Conservation (phyloP, 2,888 invertebrate species). For the Athalia cordata region DNA sequence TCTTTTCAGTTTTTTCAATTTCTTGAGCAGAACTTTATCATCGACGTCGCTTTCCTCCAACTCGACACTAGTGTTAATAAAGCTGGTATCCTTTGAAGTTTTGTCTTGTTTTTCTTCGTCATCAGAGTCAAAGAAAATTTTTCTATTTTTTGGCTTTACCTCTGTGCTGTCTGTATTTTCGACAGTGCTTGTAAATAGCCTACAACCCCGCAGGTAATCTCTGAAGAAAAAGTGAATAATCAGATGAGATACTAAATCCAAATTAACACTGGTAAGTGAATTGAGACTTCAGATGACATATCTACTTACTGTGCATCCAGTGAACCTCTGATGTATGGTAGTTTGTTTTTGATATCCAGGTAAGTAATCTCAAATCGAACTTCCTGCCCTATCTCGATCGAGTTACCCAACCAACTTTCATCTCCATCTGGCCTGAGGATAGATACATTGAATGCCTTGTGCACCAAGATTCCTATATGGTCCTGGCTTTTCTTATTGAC, state of each 20-base stretch:
- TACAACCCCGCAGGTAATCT: constrained; percentile 59
- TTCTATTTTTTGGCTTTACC: constrained; percentile 40
- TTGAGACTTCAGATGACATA: constrained; percentile 2
- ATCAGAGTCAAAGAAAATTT: constrained; percentile 44
- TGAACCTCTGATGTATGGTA: constrained; percentile 81
- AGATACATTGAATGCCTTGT: constrained; percentile 83
- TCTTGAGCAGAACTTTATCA: constrained; percentile 22
- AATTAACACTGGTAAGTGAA: background rate
- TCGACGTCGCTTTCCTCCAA: constrained; percentile 43
- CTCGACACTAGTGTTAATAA: constrained; percentile 1
- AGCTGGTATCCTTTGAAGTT: background rate
- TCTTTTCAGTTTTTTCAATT: constrained; percentile 23
- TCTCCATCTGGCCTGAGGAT: constrained; percentile 76
- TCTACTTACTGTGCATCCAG: constrained; percentile 74
- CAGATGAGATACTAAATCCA: constrained; percentile 5
- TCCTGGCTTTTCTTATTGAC: constrained; percentile 81
- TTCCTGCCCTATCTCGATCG: constrained; percentile 78
- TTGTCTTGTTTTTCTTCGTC: constrained; percentile 12
- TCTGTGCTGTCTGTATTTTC: background rate
- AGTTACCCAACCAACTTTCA: constrained; percentile 77
- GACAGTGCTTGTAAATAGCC: constrained; percentile 31
- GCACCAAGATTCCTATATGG: constrained; percentile 82
- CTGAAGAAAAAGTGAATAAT: constrained; percentile 50
- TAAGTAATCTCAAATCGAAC: constrained; percentile 78
- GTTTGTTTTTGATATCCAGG: constrained; percentile 77